Evolutionary conservation across 2,888 invertebrate species (phyloP).

Genomic region (Stenurella melanura): DNA sequence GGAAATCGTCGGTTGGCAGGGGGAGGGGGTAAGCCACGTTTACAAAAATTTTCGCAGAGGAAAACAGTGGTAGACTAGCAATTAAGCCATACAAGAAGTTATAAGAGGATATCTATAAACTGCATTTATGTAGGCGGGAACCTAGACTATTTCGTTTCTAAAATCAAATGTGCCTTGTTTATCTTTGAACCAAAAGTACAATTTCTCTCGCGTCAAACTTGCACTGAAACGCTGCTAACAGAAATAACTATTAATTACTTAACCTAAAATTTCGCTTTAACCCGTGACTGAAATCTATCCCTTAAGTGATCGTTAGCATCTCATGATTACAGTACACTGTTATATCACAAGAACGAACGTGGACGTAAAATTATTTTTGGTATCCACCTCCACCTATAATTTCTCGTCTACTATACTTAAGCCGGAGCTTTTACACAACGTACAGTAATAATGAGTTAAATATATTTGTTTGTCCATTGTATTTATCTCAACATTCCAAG

Average conservation of each 20-base stretch:
- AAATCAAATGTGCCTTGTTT: no score
- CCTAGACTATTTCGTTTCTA: no score
- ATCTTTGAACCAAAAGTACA: no score
- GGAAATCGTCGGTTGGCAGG: no score
- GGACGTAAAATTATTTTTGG: conserved; percentile 30
- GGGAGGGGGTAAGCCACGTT: no score
- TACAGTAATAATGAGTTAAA: conserved; percentile 32
- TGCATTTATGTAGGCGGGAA: no score
- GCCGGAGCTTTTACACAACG: conserved; percentile 13
- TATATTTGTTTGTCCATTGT: conserved; percentile 10
- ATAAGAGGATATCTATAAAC: no score
- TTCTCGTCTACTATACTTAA: conserved; percentile 33
- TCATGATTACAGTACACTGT: neutral
- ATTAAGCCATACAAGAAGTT: no score
- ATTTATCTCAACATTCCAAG: conserved; percentile 27
- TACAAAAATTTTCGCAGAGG: no score
- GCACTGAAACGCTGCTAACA: no score
- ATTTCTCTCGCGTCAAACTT: no score
- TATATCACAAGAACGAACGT: conserved; percentile 1
- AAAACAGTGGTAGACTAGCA: no score
- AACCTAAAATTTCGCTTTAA: neutral
- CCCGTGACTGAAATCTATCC: neutral
- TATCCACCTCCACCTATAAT: conserved; percentile 32
- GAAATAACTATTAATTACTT: neutral
- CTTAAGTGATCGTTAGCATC: conserved; percentile 8